phyloP scores from a whole-genome alignment of 2,113 vertebrate species.

The Zosterops japonicus region DNA sequence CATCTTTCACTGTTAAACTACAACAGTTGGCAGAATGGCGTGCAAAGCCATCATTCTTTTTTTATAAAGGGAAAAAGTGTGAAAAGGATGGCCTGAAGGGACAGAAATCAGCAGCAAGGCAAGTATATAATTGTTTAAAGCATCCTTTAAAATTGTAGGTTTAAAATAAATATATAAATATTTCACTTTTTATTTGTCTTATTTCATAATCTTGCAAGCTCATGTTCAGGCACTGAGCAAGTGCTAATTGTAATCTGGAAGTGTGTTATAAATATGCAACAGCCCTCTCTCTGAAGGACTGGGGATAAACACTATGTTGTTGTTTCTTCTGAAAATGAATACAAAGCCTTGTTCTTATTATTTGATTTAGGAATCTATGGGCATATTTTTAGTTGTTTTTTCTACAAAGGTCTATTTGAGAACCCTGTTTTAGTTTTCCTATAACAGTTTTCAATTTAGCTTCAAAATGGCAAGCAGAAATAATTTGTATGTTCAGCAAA shows the following conservation, averaged over 20 bases:
- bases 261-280: neutral
- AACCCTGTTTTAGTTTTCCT: neutral
- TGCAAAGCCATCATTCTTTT: neutral
- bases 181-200: neutral
- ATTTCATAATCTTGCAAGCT: constrained; percentile 28
- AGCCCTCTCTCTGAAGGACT: neutral
- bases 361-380: neutral
- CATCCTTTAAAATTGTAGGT: neutral
- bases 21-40: neutral
- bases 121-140: neutral
- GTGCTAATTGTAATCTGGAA: constrained; percentile 22
- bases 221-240: neutral
- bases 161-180: neutral
- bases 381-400: neutral
- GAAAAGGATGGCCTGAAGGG: neutral
- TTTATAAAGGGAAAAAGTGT: neutral
- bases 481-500: neutral
- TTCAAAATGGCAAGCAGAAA: neutral
- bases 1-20: neutral
- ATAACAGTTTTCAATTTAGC: neutral
- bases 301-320: neutral
- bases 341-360: neutral
- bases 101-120: neutral
- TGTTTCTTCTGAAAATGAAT: neutral
- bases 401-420: neutral